Conservation (phyloP, 1,140 invertebrate species). For the Campoletis sonorensis region DNA sequence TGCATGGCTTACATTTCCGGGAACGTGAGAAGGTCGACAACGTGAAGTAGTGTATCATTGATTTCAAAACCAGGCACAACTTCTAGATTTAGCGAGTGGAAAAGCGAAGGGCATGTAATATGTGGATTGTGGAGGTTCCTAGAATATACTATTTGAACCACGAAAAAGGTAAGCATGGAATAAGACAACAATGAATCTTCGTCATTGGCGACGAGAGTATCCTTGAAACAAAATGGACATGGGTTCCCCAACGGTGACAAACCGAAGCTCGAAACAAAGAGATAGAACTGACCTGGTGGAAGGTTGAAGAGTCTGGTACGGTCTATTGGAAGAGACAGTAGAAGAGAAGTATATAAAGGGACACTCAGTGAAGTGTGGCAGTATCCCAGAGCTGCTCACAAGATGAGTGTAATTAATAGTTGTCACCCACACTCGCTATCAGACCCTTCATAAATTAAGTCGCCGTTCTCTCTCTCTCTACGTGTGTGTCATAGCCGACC, state of each 20-base stretch:
- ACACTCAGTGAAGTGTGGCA: conserved; percentile 22
- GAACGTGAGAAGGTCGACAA: not conserved
- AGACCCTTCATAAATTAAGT: conserved; percentile 59
- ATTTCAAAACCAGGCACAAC: conserved; percentile 31
- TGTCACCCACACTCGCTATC: conserved; percentile 58
- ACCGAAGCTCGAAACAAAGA: conserved; percentile 34
- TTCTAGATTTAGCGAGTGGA: not conserved
- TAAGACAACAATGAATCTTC: conserved; percentile 27
- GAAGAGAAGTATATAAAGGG: not conserved
- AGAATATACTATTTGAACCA: no score
- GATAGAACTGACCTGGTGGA: conserved; percentile 3
- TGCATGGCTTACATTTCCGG: not conserved
- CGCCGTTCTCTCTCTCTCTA: conserved; percentile 8
- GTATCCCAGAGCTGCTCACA: conserved; percentile 33
- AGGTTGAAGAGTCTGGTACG: conserved; percentile 11
- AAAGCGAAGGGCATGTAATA: no score
- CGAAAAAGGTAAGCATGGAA: not conserved
- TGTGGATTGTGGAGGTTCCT: no score
- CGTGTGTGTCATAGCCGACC: not conserved
- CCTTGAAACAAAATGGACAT: conserved; percentile 29
- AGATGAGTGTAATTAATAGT: conserved; percentile 60
- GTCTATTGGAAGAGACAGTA: not conserved
- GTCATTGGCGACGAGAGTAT: conserved; percentile 28
- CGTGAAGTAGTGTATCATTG: conserved; percentile 6
- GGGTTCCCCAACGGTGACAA: conserved; percentile 1